Percentiles rank a stretch among this genome's conserved stretches.
phyloP scores from a whole-genome alignment of 2,888 invertebrate genomes.

The Cyclophora albipunctata region DNA sequence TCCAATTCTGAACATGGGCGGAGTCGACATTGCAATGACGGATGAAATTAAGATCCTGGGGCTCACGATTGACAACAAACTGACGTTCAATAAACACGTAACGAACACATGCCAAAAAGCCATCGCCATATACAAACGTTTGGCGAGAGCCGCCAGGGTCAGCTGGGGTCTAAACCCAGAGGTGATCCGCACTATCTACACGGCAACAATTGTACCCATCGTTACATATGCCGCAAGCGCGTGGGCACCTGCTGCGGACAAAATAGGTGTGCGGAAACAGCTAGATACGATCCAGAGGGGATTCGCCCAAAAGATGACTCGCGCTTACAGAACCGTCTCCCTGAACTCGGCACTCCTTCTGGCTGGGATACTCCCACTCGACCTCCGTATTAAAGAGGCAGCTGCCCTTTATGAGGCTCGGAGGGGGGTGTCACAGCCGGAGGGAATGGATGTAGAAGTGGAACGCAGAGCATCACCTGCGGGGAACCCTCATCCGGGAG shows the following conservation, averaged over 20 bases:
- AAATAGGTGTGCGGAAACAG: background rate
- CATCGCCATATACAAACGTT: too few species aligned
- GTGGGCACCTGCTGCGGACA: slow-evolving; percentile 1
- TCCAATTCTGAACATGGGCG: background rate
- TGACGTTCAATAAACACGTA: background rate
- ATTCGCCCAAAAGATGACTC: slow-evolving; percentile 1
- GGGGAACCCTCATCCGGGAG: slow-evolving; percentile 10
- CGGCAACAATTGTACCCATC: background rate
- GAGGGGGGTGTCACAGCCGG: slow-evolving; percentile 6
- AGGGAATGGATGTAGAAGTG: slow-evolving; percentile 9
- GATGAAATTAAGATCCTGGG: background rate
- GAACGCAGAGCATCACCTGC: slow-evolving; percentile 4
- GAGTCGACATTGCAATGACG: too few species aligned
- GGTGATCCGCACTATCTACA: too few species aligned
- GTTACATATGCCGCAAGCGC: background rate
- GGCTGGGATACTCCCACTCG: slow-evolving; percentile 16
- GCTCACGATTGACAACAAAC: background rate
- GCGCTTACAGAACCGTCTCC: slow-evolving; percentile 2
- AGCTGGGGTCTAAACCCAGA: too few species aligned
- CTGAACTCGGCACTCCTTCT: slow-evolving; percentile 11
- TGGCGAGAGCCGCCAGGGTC: too few species aligned
- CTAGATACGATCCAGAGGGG: background rate
- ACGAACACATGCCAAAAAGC: too few species aligned
- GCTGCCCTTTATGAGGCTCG: slow-evolving; percentile 12
- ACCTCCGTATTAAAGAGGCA: slow-evolving; percentile 13